Evolutionary conservation across 2,888 invertebrate species (phyloP), one percentile per base, ranked within the genome.

Genomic region (Synanthedon myopaeformis): DNA sequence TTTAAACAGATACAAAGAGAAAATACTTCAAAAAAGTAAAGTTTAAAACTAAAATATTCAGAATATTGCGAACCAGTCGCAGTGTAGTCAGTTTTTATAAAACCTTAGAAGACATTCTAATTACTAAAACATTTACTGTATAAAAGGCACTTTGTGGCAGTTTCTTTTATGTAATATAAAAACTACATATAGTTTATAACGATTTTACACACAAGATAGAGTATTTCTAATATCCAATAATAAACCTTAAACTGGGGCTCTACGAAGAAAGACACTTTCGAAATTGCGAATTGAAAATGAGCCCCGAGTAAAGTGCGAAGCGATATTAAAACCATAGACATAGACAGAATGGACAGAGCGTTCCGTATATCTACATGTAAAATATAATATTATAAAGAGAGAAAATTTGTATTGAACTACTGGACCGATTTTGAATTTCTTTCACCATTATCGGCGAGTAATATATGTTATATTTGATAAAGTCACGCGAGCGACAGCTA

Each of bases 101-200:
- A 49, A 49, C 49, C 59, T 63, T 63, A 66, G 61, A 69, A 67
- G 64, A 61, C 63, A 61, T 53, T 23, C 23, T 23, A 23, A 56
- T 54, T 62, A 65, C 56, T 72, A 70, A 23, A 23, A 66, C 66
- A 72, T 69, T 72, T 70, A 77, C 66, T 75, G 70, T 77, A 75
- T 81, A 84, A 81, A 85, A 86, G 87, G 87, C 87, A 87, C 87
- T 79, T 82, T 64, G 76, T 86, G 87, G 87, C 87, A 87, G 87
- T 87, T 82, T 81, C 67, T 71, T 76, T 76, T 72, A 74, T 69
- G 74, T 62, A 70, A 23, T 5, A 5, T 23, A 23, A 23, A 23
- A 23, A 70, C 62, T 73, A 72, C 73, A 72, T 60, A 59, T 68
- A 71, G 73, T 74, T 77, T 81, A 82, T 80, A 82, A 81, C 74